Conservation (phyloP, 2,888 invertebrate species). For the Gymnocheta viridis region DNA sequence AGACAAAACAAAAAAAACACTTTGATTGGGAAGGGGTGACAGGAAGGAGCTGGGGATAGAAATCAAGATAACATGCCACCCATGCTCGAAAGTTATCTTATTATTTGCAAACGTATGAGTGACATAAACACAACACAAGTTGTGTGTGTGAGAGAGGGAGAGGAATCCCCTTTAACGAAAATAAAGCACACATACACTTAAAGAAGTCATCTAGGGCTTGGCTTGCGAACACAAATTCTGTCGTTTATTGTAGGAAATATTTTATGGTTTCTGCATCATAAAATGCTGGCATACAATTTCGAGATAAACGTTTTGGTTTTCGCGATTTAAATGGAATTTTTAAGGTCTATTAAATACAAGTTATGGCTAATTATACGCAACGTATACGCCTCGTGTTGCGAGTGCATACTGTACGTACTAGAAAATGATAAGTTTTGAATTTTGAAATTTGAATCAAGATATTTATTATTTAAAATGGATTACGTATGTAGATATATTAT, state of each 20-base stretch:
- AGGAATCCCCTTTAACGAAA: neutral
- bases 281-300: neutral
- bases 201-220: neutral
- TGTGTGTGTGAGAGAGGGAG: too few species aligned
- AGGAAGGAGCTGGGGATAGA: neutral
- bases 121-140: neutral
- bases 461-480: neutral
- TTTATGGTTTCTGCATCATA: neutral
- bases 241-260: neutral
- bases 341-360: too few species aligned
- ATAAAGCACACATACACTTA: conserved; percentile 3
- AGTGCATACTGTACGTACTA: too few species aligned
- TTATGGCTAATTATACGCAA: too few species aligned
- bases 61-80: neutral
- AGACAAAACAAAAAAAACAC: conserved; percentile 35
- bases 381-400: too few species aligned
- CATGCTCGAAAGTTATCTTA: neutral
- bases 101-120: neutral
- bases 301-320: neutral
- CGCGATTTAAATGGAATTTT: too few species aligned
- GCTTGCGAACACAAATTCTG: neutral
- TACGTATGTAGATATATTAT: too few species aligned
- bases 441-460: neutral
- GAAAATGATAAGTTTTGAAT: too few species aligned
- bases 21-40: neutral